Percentiles rank a stretch among this genome's conserved stretches.
phyloP scores from a whole-genome alignment of 2,797 vertebrate species.

The Bryconaethiops microstoma region DNA sequence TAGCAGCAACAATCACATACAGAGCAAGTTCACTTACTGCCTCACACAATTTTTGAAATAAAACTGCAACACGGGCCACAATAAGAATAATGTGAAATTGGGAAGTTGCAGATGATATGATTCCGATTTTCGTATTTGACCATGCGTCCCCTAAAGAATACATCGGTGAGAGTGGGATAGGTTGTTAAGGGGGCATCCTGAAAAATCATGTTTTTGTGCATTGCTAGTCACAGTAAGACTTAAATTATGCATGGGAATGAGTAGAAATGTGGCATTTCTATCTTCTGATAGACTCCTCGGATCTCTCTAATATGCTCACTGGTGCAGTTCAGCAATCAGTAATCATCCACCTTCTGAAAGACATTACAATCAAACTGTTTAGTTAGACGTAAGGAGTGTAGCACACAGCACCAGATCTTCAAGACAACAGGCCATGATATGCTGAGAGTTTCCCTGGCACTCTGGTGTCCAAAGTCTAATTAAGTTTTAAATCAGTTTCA shows the following conservation, averaged over 20 bases:
- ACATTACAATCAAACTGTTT: not conserved
- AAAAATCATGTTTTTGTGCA: too few species aligned
- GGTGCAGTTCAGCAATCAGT: conserved; percentile 1
- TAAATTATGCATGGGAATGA: not conserved
- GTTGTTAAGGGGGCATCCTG: too few species aligned
- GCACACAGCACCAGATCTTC: not conserved
- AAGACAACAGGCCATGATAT: not conserved
- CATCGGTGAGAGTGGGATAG: too few species aligned
- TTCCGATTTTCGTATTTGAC: too few species aligned
- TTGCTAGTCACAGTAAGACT: not conserved
- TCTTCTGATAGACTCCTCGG: not conserved
- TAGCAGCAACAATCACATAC: too few species aligned
- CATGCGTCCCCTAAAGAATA: too few species aligned
- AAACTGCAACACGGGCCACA: too few species aligned
- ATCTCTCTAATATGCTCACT: not conserved
- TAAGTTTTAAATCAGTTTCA: conserved; percentile 22
- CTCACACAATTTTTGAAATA: too few species aligned
- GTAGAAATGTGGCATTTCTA: not conserved
- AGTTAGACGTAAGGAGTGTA: not conserved
- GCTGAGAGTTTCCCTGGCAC: not conserved
- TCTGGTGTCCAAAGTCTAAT: conserved; percentile 11
- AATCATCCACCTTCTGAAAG: not conserved
- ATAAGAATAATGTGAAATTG: too few species aligned
- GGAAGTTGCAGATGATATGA: too few species aligned
- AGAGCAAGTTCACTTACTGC: too few species aligned